Conservation (phyloP, 2,797 vertebrate genomes). For the Gambelia wislizenii region DNA sequence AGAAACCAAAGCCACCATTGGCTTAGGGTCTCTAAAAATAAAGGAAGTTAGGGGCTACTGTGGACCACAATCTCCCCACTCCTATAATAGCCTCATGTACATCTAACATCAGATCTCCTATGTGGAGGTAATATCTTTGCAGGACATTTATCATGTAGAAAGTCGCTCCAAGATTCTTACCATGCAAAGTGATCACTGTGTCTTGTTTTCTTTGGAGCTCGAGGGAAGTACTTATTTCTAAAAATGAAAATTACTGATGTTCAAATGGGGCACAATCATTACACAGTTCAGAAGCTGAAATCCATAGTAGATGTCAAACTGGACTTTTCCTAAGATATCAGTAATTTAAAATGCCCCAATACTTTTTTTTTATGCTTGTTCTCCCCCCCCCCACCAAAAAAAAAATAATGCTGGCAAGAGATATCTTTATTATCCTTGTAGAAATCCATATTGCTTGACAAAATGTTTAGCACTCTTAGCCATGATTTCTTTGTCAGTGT, state of each 20-base stretch:
- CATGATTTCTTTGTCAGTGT: not conserved
- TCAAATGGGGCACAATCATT: not conserved
- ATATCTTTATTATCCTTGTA: not conserved
- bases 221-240: not conserved
- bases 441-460: not conserved
- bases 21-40: too few species aligned
- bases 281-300: slow-evolving; percentile 50
- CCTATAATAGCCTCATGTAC: too few species aligned
- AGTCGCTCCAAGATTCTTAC: not conserved
- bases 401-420: not conserved
- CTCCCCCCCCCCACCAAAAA: not conserved
- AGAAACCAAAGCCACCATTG: too few species aligned
- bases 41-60: too few species aligned
- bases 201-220: not conserved
- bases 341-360: not conserved
- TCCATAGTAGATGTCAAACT: slow-evolving; percentile 40
- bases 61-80: too few species aligned
- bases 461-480: not conserved
- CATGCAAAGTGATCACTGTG: not conserved
- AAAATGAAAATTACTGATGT: not conserved
- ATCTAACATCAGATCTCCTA: not conserved
- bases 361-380: not conserved
- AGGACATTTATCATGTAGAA: not conserved
- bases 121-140: not conserved
- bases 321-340: not conserved